phyloP scores from a whole-genome alignment of 2,113 vertebrate species.

The Edolisoma coerulescens region DNA sequence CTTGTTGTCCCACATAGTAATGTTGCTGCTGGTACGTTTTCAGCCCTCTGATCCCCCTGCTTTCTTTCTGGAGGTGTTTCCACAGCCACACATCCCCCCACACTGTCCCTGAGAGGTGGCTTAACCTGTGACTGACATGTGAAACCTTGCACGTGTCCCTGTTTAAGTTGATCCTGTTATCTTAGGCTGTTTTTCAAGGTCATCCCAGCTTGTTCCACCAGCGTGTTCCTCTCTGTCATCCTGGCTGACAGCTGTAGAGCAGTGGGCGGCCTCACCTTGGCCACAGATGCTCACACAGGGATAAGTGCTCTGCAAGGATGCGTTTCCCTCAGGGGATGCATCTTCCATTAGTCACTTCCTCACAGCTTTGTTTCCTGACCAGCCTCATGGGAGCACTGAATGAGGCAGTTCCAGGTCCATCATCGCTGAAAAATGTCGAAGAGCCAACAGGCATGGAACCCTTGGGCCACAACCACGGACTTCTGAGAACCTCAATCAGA shows the following conservation, averaged over 20 bases:
- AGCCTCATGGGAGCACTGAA: background rate
- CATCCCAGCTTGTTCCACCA: background rate
- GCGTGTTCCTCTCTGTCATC: fast-evolving
- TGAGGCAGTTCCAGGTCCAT: background rate
- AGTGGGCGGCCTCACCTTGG: background rate
- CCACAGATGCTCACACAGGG: background rate
- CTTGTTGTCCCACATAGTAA: background rate
- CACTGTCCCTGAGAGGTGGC: background rate
- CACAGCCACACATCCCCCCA: fast-evolving
- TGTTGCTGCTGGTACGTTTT: background rate
- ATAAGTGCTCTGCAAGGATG: background rate
- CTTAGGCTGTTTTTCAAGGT: background rate
- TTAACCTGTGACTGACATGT: background rate
- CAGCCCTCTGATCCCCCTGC: fast-evolving
- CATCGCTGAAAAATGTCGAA: background rate
- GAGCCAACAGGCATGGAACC: background rate
- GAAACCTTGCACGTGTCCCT: background rate
- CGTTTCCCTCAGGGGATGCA: background rate
- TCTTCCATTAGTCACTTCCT: background rate
- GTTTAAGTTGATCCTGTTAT: background rate
- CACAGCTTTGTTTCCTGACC: background rate
- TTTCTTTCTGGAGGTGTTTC: background rate
- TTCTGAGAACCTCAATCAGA: background rate
- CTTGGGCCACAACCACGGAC: background rate
- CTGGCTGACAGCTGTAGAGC: fast-evolving